A percentile compares a stretch with the other conserved stretches of the same genome.
Conservation (phyloP, 2,888 invertebrate genomes). For the Timandra comae region DNA sequence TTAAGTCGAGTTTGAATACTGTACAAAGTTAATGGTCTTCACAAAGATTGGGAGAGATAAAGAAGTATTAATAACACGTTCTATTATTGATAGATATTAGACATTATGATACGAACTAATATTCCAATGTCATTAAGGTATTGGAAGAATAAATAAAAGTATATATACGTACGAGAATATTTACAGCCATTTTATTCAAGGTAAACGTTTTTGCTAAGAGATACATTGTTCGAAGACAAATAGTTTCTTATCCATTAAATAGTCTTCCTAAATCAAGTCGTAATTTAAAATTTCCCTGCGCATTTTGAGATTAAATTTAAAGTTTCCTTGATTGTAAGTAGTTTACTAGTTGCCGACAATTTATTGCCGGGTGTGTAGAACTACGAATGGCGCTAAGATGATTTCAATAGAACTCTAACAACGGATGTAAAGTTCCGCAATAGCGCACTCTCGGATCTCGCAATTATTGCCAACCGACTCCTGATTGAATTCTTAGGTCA, state of each 20-base stretch:
- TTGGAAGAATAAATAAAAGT: no score
- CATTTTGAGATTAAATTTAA: constrained; percentile 64
- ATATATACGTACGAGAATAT: no score
- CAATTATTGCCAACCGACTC: constrained; percentile 67
- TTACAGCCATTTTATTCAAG: no score
- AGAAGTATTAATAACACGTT: no score
- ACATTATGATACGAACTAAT: no score
- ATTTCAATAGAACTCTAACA: constrained; percentile 54
- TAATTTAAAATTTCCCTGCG: constrained; percentile 53
- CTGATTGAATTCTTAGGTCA: constrained; percentile 71
- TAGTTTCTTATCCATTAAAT: constrained; percentile 6
- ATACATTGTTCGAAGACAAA: constrained; percentile 1
- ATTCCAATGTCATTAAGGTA: no score
- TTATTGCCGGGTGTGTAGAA: constrained; percentile 57
- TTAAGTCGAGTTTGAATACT: neutral
- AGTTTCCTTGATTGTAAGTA: constrained; percentile 58
- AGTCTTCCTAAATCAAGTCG: constrained; percentile 35
- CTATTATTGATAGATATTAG: neutral
- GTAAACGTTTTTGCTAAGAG: no score
- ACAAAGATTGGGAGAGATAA: neutral
- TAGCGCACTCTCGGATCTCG: constrained; percentile 57
- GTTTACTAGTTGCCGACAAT: constrained; percentile 51
- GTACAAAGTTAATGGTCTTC: constrained; percentile 3
- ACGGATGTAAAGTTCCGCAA: constrained; percentile 60
- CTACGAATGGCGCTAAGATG: constrained; percentile 60